A percentile compares a stretch with the other conserved stretches of the same genome.
phyloP scores from a whole-genome alignment of 2,797 vertebrate species.

The Phrynocephalus forsythii region DNA sequence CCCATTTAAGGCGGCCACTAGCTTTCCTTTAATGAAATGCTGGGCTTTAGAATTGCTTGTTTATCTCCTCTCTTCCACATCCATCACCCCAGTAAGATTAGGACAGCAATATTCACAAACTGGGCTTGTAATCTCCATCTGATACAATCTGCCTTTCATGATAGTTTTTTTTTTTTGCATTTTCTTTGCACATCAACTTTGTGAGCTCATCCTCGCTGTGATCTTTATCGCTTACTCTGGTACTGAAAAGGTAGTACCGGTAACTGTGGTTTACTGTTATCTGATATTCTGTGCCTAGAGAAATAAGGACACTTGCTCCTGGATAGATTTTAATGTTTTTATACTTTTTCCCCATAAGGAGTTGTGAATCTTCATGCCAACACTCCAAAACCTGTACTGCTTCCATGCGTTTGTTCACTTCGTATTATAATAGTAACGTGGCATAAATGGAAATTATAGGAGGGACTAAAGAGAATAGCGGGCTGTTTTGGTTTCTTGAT shows the following conservation, averaged over 20 bases:
- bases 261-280: background rate
- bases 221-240: background rate
- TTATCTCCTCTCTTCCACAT: conserved; percentile 18
- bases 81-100: background rate
- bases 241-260: background rate
- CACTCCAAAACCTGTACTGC: background rate
- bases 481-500: background rate
- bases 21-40: background rate
- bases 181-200: background rate
- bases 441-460: too few relatives aligned
- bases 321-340: background rate
- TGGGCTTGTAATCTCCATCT: background rate
- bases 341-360: too few relatives aligned
- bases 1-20: conserved; percentile 34
- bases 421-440: too few relatives aligned
- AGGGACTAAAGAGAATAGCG: background rate
- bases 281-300: background rate
- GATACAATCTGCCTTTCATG: background rate
- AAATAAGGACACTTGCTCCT: background rate
- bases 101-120: background rate
- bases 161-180: background rate
- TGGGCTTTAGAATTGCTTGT: conserved; percentile 36
- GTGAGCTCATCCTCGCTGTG: background rate
- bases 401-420: background rate
- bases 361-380: background rate